These are phyloP conservation scores for Choloepus didactylus DNA, from an alignment of 2,797 vertebrate genomes.

Conservation along the genomic window DNA sequence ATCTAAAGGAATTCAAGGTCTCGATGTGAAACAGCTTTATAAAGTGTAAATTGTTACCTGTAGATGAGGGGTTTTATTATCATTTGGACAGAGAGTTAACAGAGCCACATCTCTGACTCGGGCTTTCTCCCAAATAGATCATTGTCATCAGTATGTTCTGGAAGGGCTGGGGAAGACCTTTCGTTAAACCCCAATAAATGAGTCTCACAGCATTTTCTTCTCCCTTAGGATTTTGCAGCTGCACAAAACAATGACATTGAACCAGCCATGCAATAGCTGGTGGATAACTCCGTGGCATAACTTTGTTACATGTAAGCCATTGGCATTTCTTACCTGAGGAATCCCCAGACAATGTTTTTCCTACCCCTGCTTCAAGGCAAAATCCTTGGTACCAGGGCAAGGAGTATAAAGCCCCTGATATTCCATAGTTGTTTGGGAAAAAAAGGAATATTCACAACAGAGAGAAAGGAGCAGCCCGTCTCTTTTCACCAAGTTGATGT, in stretches of 20 bases:
- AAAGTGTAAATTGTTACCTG: not conserved
- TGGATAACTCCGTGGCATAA: accelerated
- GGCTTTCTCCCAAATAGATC: not conserved
- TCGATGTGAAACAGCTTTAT: not conserved
- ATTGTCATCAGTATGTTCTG: not conserved
- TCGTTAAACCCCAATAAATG: not conserved
- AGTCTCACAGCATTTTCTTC: not conserved
- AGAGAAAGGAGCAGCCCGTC: not conserved
- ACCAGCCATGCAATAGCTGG: accelerated
- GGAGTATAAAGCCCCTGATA: accelerated
- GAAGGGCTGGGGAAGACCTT: not conserved
- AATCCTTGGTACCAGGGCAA: not conserved
- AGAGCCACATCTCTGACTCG: not conserved
- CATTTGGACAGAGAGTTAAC: not conserved
- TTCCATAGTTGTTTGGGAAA: not conserved
- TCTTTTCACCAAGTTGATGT: not conserved
- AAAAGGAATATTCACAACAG: not conserved
- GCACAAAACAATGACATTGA: accelerated
- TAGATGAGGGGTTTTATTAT: not conserved
- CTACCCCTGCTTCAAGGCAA: not conserved
- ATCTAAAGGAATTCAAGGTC: not conserved
- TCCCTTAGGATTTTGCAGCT: not conserved
- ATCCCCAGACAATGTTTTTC: accelerated
- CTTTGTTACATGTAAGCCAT: accelerated
- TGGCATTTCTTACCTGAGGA: not conserved